Base-by-base conservation (phyloP, 2,888 invertebrate genomes). In the Acrobasis consociella region DNA sequence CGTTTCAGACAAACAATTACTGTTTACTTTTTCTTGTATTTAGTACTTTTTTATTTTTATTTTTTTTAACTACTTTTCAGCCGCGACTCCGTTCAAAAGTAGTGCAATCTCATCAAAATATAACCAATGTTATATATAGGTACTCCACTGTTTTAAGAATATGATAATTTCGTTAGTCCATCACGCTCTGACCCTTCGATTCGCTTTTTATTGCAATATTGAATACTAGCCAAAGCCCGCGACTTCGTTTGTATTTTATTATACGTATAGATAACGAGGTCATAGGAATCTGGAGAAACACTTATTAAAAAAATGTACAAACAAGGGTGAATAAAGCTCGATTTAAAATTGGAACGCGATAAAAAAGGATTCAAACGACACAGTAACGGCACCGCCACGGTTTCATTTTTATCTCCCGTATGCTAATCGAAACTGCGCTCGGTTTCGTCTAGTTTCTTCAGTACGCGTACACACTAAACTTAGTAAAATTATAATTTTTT, bases 341-440 rank as follows among this genome's bases (percentile, higher is more conserved):
- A 42, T 13, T 22, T 56, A 22, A 56, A 56, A 17, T 42, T 16
- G 17, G 8, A 52, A 53, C 15, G 13, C 17, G 49, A 42, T 60
- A 60, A 67, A 58, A 60, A 60, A 42, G 38, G 39, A 42, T 22
- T 42, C 22, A 17, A 42, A 56, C 42, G 17, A 17, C 66, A 65
- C 61, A 31, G 62, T 58, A 52, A 61, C 67, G 69, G 64, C 68
- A 65, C 65, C 67, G 69, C 73, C 66, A 65, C 68, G 72, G 72
- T 73, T 75, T 71, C 68, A 68, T 72, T 78, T 78, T 80, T 80
- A 81, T 80, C 77, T 77, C 67, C 69, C 69, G 70, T 76, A 78
- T 74, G 78, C 76, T 81, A 81, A 82, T 79, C 74, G 76, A 73
- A 78, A 76, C 74, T 76, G 70, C 67, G 58, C 71, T 70, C 64